Evolutionary conservation across 2,888 invertebrate genomes (phyloP).

Genomic region (Sepioteuthis lessoniana): DNA sequence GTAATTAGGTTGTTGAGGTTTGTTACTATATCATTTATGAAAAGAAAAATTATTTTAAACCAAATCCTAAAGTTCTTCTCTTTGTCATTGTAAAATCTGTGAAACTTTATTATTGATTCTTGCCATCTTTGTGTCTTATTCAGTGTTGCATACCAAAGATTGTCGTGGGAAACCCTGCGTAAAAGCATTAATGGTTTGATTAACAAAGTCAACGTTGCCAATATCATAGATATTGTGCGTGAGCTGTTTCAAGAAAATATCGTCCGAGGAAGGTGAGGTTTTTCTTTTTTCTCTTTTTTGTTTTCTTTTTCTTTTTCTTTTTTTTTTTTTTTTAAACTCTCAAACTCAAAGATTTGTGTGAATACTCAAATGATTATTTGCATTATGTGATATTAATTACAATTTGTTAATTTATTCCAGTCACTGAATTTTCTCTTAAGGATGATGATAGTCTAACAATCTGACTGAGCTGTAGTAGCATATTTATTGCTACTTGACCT

Average conservation of each 20-base stretch:
- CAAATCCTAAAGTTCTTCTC: background rate
- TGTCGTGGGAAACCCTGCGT: constrained; percentile 98
- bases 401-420: too few species aligned
- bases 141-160: constrained; percentile 93
- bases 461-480: too few species aligned
- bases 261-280: constrained; percentile 85
- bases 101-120: background rate
- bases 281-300: background rate
- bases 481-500: too few species aligned
- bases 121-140: constrained; percentile 35
- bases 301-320: background rate
- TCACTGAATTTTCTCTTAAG: too few species aligned
- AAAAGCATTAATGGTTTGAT: constrained; percentile 98
- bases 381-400: background rate
- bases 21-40: background rate
- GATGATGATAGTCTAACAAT: too few species aligned
- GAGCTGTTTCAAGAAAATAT: constrained; percentile 96
- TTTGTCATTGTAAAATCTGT: background rate
- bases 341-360: background rate
- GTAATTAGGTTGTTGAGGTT: background rate
- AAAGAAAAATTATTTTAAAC: background rate
- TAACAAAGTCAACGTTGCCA: constrained; percentile 96
- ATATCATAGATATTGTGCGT: constrained; percentile 89
- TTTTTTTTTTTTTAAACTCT: too few species aligned
- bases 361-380: background rate